Base-by-base conservation (phyloP, 2,113 vertebrate genomes). In the Piprites chloris region DNA sequence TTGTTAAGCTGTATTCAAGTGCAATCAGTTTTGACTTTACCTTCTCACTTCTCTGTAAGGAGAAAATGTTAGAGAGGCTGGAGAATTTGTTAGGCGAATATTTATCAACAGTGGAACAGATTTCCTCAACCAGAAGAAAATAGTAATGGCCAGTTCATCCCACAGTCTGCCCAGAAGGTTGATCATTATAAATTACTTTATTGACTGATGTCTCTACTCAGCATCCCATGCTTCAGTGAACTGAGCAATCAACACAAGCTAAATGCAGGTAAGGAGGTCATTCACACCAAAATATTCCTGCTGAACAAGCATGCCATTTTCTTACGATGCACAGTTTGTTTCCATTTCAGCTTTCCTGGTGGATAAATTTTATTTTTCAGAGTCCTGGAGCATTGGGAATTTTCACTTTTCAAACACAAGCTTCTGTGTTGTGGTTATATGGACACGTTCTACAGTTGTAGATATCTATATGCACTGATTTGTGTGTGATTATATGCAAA, bases 131-230 rank as follows among this genome's bases (percentile, higher is more conserved):
- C 49, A 61, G 73, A 94, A 91, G 66, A 68, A 63, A 94, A 77
- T 61, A 73, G 11, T 11, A 76, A 65, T 56, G 74, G 72, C 69
- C 88, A 87, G 94, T 91, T 95, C 89, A 95, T 97, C 56, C 52
- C 28, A 72, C 76, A 42, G 77, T 95, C 90, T 68, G 24, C 58
- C 73, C 61, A 59, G 66, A 90, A 91, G 61, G 58, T 24, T 94
- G 89, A 96, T 96, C 39, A 17, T 78, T 97, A 84, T 87, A 96
- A 97, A 96, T 96, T 91, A 97, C 88, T 93, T 95, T 96, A 96
- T 96, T 98, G 97, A 97, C 90, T 93, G 24, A 2, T 90, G 41
- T 61, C 67, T 96, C 83, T 93, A 82, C 77, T 96, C 89, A 87
- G 75, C 85, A 90, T 95, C 58, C 76, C 49, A 37, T 11, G 74